Evolutionary conservation across 2,888 invertebrate species (phyloP).

Genomic region (Hipparchia sbordonii): DNA sequence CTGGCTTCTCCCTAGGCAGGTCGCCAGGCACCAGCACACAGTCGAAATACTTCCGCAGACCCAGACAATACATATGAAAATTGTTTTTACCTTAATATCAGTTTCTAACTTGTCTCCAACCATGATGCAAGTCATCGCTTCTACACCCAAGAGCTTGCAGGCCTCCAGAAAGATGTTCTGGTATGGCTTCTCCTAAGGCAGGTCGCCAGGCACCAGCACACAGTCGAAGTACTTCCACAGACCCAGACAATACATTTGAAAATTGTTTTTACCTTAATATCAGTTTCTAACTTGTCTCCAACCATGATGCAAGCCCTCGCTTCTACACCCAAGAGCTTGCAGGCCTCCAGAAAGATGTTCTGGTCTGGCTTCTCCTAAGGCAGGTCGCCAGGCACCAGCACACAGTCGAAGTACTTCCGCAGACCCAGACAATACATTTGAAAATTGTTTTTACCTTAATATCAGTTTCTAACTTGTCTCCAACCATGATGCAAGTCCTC

Average conservation of each 20-base stretch:
- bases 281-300: slow-evolving; percentile 94
- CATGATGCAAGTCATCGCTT: slow-evolving; percentile 91
- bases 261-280: slow-evolving; percentile 84
- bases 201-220: slow-evolving; percentile 91
- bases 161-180: slow-evolving; percentile 92
- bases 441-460: slow-evolving; percentile 82
- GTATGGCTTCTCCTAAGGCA: slow-evolving; percentile 94
- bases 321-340: slow-evolving; percentile 88
- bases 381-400: slow-evolving; percentile 91
- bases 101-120: slow-evolving; percentile 94
- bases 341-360: slow-evolving; percentile 91
- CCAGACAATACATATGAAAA: slow-evolving; percentile 58
- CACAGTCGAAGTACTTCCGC: slow-evolving; percentile 87
- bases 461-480: slow-evolving; percentile 94
- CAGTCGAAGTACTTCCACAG: slow-evolving; percentile 87
- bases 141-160: slow-evolving; percentile 88
- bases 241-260: background rate
- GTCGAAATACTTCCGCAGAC: slow-evolving; percentile 86
- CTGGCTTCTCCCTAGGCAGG: slow-evolving; percentile 95
- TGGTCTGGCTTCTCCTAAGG: slow-evolving; percentile 94
- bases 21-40: slow-evolving; percentile 91
- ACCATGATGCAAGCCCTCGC: slow-evolving; percentile 92
- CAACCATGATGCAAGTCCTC: slow-evolving; percentile 91
- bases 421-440: background rate
- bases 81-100: slow-evolving; percentile 86